Conservation (phyloP, 2,888 invertebrate genomes). For the Sesia apiformis region DNA sequence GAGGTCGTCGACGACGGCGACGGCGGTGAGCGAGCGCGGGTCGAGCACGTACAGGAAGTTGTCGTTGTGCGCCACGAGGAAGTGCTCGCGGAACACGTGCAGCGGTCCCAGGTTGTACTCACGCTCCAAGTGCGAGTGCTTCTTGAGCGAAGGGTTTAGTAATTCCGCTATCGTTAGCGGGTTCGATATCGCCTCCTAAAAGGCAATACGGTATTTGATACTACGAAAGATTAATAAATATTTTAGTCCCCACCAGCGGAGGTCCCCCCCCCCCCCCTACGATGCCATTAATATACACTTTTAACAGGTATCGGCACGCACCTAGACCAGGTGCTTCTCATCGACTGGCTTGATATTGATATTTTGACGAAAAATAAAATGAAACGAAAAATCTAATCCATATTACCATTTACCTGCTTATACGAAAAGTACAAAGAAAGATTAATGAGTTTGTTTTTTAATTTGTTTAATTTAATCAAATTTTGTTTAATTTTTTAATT, state of each 20-base stretch:
- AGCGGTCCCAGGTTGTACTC: constrained; percentile 60
- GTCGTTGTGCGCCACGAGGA: constrained; percentile 83
- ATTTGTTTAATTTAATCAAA: no score
- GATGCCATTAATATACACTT: no score
- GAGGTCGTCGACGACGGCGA: constrained; percentile 78
- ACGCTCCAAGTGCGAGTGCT: constrained; percentile 18
- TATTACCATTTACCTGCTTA: no score
- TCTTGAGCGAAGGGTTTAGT: constrained; percentile 76
- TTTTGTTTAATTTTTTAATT: no score
- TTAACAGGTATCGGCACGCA: no score
- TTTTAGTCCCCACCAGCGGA: neutral
- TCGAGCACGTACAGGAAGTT: constrained; percentile 83
- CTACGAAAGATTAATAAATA: neutral
- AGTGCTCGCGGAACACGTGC: constrained; percentile 81
- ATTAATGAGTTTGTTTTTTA: no score
- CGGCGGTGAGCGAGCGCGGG: constrained; percentile 78
- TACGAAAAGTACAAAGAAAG: no score
- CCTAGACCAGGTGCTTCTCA: no score
- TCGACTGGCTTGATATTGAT: no score
- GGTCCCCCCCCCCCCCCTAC: no score
- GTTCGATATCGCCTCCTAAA: constrained; percentile 61
- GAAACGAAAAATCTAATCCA: no score
- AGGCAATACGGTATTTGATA: neutral
- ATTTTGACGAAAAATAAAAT: no score
- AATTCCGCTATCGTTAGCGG: constrained; percentile 79